Base-by-base conservation (phyloP, 2,113 vertebrate genomes). In the Seriola quinqueradiata region DNA sequence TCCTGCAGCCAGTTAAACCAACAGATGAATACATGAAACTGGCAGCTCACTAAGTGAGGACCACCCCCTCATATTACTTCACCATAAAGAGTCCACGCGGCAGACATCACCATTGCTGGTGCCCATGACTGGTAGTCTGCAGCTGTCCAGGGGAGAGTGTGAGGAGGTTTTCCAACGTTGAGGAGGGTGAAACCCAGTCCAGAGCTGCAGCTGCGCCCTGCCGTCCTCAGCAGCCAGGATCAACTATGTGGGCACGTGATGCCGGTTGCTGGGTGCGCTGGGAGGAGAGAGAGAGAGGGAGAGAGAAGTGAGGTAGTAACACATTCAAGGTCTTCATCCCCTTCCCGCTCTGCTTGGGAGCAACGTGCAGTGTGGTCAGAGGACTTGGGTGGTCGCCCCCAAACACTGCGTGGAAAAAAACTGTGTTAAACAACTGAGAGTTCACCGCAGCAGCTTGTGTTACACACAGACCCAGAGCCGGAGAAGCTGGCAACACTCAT, bases 141-240 rank as follows among this genome's bases (percentile, higher is more conserved):
- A 78, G 84, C 86, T 86, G 87, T 75, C 82, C 52, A n/a, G 72
- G 68, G 32, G 63, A 61, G 65, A 66, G 71, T 14, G 65, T 38
- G 21, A 78, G 78, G 58, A 77, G 70, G 25, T 40, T 87, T 83
- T 70, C 78, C 79, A 87, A 71, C 28, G 34, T 40, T 40, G 77
- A 80, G 70, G 28, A 38, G 38, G 58, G 73, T 80, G 84, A 91
- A 89, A 89, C 81, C 87, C 69, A 79, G 66, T 14, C 80, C 59
- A 1, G 4, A 40, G 68, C 40, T 68, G 87, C 89, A 92, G 90
- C 90, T 93, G 84, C 71, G 78, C 79, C 61, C 81, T 71, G 77
- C 77, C 71, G 78, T 92, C 89, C 75, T 81, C 64, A 72, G 84
- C 77, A 72, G 68, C 75, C 77, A 55, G 25, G 46, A 79, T 75